Base-by-base conservation (phyloP, 1,140 invertebrate species). In the Leptopilina boulardi region DNA sequence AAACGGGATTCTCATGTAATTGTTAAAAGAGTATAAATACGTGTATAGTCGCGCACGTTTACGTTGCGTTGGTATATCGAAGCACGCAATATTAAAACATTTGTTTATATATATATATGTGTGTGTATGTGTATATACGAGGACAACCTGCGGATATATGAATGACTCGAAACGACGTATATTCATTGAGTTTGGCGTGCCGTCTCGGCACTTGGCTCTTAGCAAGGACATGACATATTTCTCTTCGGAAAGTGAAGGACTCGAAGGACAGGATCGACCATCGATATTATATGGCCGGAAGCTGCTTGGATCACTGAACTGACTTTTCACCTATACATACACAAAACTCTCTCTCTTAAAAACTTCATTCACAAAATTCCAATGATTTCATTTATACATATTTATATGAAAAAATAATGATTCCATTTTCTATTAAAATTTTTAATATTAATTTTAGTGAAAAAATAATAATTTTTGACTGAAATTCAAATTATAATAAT, bases 91-190 rank as follows among this genome's bases (percentile, higher is more conserved):
- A 59, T 59, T 19, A 74, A 34, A 18, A 38, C 13, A 75, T 80
- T n/a, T 76, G 47, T 38, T 38, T 38, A 38, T 38, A 38, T 30
- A 30, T 30, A 30, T 30, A 72, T 70, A 71, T 23, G 74, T 75
- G 71, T 71, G 77, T 74, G 73, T 80, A 71, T 71, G 56, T 26
- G 72, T n/a, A 76, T 71, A 78, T 77, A 77, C 87, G 85, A 88
- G 85, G 87, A 87, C 86, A 87, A 89, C 84, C 82, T 87, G 84
- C 83, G 87, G 87, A 89, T 87, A 86, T 85, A 89, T 89, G 88
- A 89, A 89, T 89, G 88, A 89, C 87, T 89, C 85, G 83, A 87
- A 88, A 86, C 88, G 88, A 89, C 85, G 88, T 87, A 82, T 83
- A 87, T 88, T 89, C 88, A 89, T 89, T 89, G 87, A 88, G 87